These are phyloP conservation scores for Conomelus anceps DNA, from an alignment of 2,888 invertebrate species.

Conservation along the genomic window DNA sequence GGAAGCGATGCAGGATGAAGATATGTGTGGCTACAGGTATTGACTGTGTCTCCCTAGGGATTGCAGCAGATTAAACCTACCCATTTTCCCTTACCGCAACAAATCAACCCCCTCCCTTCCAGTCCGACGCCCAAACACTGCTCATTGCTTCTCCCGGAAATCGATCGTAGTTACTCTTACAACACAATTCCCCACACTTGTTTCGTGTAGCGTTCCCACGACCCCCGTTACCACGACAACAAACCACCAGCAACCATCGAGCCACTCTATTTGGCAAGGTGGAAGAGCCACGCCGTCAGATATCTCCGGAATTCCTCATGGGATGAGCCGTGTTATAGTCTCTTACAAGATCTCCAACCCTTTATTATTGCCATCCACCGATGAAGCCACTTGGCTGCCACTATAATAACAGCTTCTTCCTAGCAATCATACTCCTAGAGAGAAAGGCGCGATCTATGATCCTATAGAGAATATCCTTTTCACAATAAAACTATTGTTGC, in stretches of 20 bases:
- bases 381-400: neutral
- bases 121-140: too few species aligned
- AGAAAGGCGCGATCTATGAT: neutral
- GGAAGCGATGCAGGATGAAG: neutral
- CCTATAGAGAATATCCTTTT: neutral
- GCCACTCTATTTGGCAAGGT: neutral
- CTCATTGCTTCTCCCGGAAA: neutral
- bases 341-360: neutral
- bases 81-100: neutral
- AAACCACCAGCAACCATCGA: neutral
- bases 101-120: neutral
- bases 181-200: constrained; percentile 9
- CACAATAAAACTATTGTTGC: too few species aligned
- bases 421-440: neutral
- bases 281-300: neutral
- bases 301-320: neutral
- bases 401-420: neutral
- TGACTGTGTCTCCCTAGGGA: neutral
- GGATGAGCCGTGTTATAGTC: neutral
- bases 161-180: neutral
- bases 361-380: neutral
- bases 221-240: neutral
- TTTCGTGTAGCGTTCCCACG: neutral
- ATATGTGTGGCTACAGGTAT: neutral
- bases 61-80: neutral